A percentile compares a stretch with the other conserved stretches of the same genome.
Evolutionary conservation across 2,888 invertebrate genomes (phyloP).

Genomic region (Chloromyia formosa): DNA sequence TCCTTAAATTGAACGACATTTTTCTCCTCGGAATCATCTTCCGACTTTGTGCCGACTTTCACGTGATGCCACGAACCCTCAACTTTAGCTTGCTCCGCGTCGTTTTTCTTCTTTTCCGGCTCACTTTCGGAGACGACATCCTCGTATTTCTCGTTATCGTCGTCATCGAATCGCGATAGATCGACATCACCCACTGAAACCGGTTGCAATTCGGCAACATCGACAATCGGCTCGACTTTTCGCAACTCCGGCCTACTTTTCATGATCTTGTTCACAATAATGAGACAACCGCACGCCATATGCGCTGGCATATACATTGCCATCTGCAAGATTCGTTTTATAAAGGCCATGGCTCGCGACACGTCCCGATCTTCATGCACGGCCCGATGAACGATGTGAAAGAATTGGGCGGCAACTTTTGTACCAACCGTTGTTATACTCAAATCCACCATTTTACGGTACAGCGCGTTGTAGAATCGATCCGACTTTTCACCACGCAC

Average conservation of each 20-base stretch:
- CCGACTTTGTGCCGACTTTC: slow-evolving; percentile 49
- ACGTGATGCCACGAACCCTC: slow-evolving; percentile 60
- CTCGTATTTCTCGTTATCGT: slow-evolving; percentile 59
- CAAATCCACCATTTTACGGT: slow-evolving; percentile 83
- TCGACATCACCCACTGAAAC: slow-evolving; percentile 48
- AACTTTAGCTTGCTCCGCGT: slow-evolving; percentile 27
- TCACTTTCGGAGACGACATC: slow-evolving; percentile 53
- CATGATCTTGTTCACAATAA: slow-evolving; percentile 66
- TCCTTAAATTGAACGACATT: slow-evolving; percentile 63
- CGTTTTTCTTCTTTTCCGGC: slow-evolving; percentile 49
- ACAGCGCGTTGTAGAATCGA: slow-evolving; percentile 85
- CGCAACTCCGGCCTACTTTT: slow-evolving; percentile 73
- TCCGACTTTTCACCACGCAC: slow-evolving; percentile 60
- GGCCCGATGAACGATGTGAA: slow-evolving; percentile 88
- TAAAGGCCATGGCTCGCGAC: slow-evolving; percentile 79
- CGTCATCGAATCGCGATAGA: slow-evolving; percentile 60
- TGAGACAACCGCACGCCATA: slow-evolving; percentile 83
- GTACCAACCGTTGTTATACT: slow-evolving; percentile 68
- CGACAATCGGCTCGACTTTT: slow-evolving; percentile 53
- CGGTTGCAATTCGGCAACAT: slow-evolving; percentile 45
- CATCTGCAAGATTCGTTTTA: slow-evolving; percentile 81
- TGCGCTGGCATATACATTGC: slow-evolving; percentile 77
- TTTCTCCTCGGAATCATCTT: neutral
- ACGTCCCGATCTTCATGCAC: slow-evolving; percentile 80
- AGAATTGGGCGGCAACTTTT: slow-evolving; percentile 77